Evolutionary conservation across 2,797 vertebrate genomes (phyloP).

Genomic region (Harpagifer antarcticus): DNA sequence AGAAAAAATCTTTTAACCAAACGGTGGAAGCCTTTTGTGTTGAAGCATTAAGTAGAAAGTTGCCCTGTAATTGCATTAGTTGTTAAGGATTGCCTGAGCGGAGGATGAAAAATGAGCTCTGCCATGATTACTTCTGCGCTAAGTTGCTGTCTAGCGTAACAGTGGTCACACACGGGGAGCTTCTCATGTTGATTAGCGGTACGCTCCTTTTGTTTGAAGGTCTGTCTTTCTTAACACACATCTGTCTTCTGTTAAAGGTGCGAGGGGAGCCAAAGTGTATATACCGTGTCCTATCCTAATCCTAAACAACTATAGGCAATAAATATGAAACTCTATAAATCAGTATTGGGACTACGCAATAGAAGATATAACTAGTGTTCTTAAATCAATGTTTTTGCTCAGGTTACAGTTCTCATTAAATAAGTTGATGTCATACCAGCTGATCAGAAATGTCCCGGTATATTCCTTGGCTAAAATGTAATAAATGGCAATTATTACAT

Average conservation of each 20-base stretch:
- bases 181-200: conserved; percentile 60
- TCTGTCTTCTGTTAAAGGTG: conserved; percentile 45
- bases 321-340: too few relatives aligned
- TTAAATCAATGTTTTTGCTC: neutral
- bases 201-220: conserved; percentile 39
- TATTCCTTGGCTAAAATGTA: neutral
- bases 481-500: neutral
- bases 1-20: conserved; percentile 80
- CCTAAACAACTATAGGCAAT: too few relatives aligned
- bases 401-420: conserved; percentile 9
- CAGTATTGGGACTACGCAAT: too few relatives aligned
- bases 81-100: conserved; percentile 74
- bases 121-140: conserved; percentile 69
- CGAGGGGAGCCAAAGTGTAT: conserved; percentile 1
- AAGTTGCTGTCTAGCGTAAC: conserved; percentile 67
- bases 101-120: conserved; percentile 79
- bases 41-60: conserved; percentile 80
- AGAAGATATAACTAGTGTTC: too few relatives aligned
- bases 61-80: conserved; percentile 78
- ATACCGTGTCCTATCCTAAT: too few relatives aligned
- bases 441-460: neutral
- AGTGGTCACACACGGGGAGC: conserved; percentile 47
- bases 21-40: conserved; percentile 80
- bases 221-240: conserved; percentile 36
- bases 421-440: neutral